A percentile compares a stretch with the other conserved stretches of the same genome.
These are phyloP conservation scores for Manis javanica DNA, from an alignment of 2,797 vertebrate species.

Conservation along the genomic window DNA sequence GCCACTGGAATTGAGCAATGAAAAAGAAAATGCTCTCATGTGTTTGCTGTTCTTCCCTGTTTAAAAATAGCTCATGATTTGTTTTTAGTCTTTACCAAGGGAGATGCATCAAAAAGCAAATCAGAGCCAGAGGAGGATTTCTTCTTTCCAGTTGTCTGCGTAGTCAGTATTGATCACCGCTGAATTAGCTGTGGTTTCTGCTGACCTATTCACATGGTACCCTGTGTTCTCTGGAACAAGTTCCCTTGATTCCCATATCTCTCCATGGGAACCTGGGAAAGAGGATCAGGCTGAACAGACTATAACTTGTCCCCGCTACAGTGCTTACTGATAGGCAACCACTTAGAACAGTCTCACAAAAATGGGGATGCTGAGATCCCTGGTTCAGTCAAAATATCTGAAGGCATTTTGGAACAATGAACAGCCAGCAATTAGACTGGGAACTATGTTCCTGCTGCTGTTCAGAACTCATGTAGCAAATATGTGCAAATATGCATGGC, in stretches of 20 bases:
- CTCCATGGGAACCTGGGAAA: background rate
- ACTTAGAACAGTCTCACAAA: background rate
- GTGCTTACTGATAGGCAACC: background rate
- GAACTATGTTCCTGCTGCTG: background rate
- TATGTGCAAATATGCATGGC: fast-evolving
- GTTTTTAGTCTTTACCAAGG: background rate
- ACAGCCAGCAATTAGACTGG: background rate
- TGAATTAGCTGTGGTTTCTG: background rate
- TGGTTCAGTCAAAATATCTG: background rate
- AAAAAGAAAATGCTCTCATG: background rate
- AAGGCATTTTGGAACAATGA: background rate
- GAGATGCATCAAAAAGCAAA: background rate
- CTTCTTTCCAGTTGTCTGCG: background rate
- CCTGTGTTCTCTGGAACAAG: background rate
- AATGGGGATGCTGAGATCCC: background rate
- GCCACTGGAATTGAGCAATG: slow-evolving; percentile 23
- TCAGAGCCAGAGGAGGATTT: background rate
- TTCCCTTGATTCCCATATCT: background rate
- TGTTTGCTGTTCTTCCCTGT: background rate
- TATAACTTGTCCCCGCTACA: background rate
- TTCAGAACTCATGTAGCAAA: background rate
- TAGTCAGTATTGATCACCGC: background rate
- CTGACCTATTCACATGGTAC: background rate
- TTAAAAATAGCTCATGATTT: background rate
- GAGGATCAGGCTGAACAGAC: background rate